These are phyloP conservation scores for Amia ocellicauda DNA, from an alignment of 2,113 vertebrate genomes.

Conservation along the genomic window DNA sequence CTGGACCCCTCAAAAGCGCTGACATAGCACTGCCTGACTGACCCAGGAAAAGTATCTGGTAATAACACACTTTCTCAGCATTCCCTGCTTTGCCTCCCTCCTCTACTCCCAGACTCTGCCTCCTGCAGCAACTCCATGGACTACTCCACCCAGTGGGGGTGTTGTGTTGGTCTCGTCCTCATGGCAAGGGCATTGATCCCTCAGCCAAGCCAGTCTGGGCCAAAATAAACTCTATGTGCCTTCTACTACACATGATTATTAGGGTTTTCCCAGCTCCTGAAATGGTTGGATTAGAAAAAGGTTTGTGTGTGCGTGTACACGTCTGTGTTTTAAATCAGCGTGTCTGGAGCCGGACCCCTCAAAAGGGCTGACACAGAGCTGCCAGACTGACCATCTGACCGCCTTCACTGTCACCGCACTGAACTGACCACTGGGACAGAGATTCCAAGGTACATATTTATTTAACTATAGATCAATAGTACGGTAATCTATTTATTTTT, in stretches of 20 bases:
- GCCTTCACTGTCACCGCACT: constrained; percentile 34
- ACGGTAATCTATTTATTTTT: not conserved
- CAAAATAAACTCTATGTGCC: too few relatives aligned
- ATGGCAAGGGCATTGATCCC: not conserved
- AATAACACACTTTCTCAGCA: too few relatives aligned
- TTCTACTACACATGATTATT: not conserved
- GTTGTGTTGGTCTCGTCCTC: not conserved
- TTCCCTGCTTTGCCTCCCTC: too few relatives aligned
- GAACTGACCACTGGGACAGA: constrained; percentile 29
- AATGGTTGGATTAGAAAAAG: not conserved
- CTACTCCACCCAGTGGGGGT: not conserved
- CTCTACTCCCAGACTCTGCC: too few relatives aligned
- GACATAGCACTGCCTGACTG: too few relatives aligned
- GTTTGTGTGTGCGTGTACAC: constrained; percentile 21
- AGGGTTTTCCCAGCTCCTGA: not conserved
- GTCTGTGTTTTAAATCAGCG: constrained; percentile 15
- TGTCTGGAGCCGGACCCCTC: too few relatives aligned
- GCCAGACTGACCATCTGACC: constrained; percentile 23
- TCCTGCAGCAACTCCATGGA: not conserved
- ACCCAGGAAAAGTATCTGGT: too few relatives aligned
- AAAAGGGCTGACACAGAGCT: too few relatives aligned
- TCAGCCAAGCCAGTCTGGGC: not conserved
- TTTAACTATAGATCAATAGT: constrained; percentile 53
- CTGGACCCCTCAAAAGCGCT: too few relatives aligned
- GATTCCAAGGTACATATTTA: not conserved